phyloP scores from a whole-genome alignment of 2,113 vertebrate genomes.

The Microtus montanus region DNA sequence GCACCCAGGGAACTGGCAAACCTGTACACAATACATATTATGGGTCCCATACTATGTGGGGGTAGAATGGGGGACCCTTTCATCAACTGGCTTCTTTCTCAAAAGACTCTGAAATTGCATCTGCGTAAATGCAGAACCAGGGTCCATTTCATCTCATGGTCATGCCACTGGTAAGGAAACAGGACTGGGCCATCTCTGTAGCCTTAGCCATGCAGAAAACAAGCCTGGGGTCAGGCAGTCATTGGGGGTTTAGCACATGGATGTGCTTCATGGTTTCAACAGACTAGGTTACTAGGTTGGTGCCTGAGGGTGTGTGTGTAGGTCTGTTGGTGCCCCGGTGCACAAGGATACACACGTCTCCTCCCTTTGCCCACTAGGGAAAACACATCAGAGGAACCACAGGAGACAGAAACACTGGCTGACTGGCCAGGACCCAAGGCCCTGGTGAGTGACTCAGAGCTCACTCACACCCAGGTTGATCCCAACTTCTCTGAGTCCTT shows the following conservation, averaged over 20 bases:
- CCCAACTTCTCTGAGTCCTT: background rate
- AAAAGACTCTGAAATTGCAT: background rate
- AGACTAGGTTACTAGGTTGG: background rate
- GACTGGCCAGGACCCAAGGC: background rate
- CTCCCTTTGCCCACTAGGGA: background rate
- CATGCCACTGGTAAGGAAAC: background rate
- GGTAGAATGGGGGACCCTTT: background rate
- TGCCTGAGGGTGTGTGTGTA: fast-evolving
- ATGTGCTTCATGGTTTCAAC: background rate
- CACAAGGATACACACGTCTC: background rate
- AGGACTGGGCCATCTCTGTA: background rate
- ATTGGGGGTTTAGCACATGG: background rate
- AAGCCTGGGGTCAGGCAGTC: no score
- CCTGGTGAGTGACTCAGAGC: background rate
- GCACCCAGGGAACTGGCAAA: background rate
- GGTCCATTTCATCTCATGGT: no score
- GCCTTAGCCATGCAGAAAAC: background rate
- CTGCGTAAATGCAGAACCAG: background rate
- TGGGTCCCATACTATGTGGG: background rate
- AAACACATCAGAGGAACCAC: background rate
- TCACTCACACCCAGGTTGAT: background rate
- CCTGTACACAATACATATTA: background rate
- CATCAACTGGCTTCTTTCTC: background rate
- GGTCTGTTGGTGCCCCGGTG: background rate
- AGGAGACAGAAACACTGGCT: background rate